Percentiles rank a stretch among this genome's conserved stretches.
phyloP scores from a whole-genome alignment of 2,888 invertebrate species.

The Atrina japonica region DNA sequence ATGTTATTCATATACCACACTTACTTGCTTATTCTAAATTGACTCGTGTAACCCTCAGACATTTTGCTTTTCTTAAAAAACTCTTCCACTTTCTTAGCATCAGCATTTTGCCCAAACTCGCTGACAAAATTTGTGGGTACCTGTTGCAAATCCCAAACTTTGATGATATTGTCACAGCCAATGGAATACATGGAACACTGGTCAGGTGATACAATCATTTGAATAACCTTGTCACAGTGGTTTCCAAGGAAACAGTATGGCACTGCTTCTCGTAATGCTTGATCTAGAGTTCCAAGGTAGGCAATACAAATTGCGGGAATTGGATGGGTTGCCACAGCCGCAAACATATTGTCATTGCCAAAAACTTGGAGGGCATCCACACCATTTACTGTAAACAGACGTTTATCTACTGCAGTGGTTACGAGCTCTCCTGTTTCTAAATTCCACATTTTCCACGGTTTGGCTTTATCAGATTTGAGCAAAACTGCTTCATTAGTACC shows the following conservation, averaged over 20 bases:
- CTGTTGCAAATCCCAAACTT: constrained; percentile 55
- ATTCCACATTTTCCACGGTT: constrained; percentile 50
- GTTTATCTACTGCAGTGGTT: constrained; percentile 42
- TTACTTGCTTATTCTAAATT: constrained; percentile 48
- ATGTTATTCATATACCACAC: no score
- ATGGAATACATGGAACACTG: constrained; percentile 54
- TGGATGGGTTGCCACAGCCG: constrained; percentile 2
- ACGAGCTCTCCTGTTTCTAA: constrained; percentile 40
- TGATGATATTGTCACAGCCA: constrained; percentile 61
- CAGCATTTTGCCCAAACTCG: constrained; percentile 14
- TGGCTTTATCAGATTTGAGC: constrained; percentile 43
- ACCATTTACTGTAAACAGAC: constrained; percentile 34
- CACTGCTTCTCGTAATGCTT: constrained; percentile 45
- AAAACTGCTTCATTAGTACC: constrained; percentile 32
- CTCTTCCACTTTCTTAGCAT: background rate
- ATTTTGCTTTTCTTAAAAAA: constrained; percentile 8
- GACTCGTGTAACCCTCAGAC: constrained; percentile 30
- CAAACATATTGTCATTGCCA: constrained; percentile 48
- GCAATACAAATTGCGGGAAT: constrained; percentile 3
- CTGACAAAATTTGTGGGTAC: constrained; percentile 34
- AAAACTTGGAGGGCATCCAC: constrained; percentile 42
- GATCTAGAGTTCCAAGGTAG: constrained; percentile 42
- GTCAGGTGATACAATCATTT: constrained; percentile 45
- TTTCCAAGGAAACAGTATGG: constrained; percentile 48
- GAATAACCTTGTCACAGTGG: constrained; percentile 54